Evolutionary conservation across 1,140 invertebrate genomes (phyloP).

Genomic region (Aphis gossypii): DNA sequence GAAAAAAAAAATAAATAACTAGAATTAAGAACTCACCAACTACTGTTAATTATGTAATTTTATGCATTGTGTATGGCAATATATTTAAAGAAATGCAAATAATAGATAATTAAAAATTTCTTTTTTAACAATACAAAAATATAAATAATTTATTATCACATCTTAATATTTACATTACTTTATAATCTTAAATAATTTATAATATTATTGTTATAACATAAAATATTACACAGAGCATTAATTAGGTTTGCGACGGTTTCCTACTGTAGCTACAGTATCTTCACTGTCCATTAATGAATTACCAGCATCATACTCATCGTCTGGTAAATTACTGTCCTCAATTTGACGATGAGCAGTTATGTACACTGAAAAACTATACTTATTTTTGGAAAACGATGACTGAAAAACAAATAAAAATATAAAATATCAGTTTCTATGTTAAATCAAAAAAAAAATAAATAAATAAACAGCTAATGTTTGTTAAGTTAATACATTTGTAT

Average conservation of each 20-base stretch:
- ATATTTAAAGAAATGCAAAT: neutral
- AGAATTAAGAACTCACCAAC: no score
- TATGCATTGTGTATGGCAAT: no score
- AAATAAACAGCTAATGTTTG: neutral
- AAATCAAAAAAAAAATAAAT: neutral
- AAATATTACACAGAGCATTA: neutral
- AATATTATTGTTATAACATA: neutral
- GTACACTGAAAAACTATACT: slow-evolving; percentile 16
- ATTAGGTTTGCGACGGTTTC: neutral
- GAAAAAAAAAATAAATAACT: no score
- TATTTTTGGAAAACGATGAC: slow-evolving; percentile 41
- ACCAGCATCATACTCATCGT: neutral
- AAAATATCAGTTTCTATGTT: neutral
- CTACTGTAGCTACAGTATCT: neutral
- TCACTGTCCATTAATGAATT: neutral
- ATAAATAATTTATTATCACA: neutral
- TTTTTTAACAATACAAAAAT: neutral
- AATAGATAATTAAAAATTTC: neutral
- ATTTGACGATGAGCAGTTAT: neutral
- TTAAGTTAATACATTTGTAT: neutral
- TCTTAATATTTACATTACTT: neutral
- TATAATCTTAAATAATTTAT: neutral
- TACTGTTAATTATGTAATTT: no score
- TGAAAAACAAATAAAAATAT: neutral
- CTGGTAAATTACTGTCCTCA: slow-evolving; percentile 32